phyloP scores from a whole-genome alignment of 2,888 invertebrate species.

The Dorcus hopei region DNA sequence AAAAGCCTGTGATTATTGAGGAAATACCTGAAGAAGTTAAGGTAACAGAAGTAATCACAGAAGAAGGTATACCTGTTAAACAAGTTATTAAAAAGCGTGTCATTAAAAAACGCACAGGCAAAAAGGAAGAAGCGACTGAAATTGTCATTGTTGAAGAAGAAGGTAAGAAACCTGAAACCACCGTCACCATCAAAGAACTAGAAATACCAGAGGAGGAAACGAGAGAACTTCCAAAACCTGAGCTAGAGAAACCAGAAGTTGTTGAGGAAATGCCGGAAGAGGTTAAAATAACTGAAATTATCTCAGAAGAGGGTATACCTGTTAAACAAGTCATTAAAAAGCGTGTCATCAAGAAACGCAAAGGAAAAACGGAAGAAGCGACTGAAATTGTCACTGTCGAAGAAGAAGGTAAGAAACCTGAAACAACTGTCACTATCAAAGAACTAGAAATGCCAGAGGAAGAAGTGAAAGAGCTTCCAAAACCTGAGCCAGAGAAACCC shows the following conservation, averaged over 20 bases:
- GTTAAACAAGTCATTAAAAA: slow-evolving; percentile 33
- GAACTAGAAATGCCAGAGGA: slow-evolving; percentile 20
- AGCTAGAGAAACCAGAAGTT: slow-evolving; percentile 20
- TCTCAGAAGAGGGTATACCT: slow-evolving; percentile 36
- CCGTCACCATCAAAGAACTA: too few relatives aligned
- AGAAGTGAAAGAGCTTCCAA: slow-evolving; percentile 7
- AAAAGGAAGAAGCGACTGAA: slow-evolving; percentile 46
- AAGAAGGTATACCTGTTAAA: slow-evolving; percentile 35
- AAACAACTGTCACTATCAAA: slow-evolving; percentile 38
- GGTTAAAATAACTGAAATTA: slow-evolving; percentile 34
- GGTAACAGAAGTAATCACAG: slow-evolving; percentile 37
- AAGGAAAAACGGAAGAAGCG: slow-evolving; percentile 32
- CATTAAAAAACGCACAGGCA: slow-evolving; percentile 31
- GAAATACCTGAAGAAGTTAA: slow-evolving; percentile 32
- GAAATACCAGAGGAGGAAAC: too few relatives aligned
- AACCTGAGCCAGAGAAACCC: slow-evolving; percentile 28
- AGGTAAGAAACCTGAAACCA: slow-evolving; percentile 26
- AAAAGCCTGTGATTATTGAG: slow-evolving; percentile 22
- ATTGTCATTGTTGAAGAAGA: slow-evolving; percentile 42
- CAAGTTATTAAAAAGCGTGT: slow-evolving; percentile 33
- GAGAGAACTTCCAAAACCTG: slow-evolving; percentile 3
- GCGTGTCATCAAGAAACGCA: slow-evolving; percentile 22
- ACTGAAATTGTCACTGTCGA: slow-evolving; percentile 40
- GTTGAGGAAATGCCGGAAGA: slow-evolving; percentile 19
- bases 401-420: slow-evolving; percentile 38